Evolutionary conservation across 1,140 invertebrate genomes (phyloP).

Genomic region (Drosophila orena): DNA sequence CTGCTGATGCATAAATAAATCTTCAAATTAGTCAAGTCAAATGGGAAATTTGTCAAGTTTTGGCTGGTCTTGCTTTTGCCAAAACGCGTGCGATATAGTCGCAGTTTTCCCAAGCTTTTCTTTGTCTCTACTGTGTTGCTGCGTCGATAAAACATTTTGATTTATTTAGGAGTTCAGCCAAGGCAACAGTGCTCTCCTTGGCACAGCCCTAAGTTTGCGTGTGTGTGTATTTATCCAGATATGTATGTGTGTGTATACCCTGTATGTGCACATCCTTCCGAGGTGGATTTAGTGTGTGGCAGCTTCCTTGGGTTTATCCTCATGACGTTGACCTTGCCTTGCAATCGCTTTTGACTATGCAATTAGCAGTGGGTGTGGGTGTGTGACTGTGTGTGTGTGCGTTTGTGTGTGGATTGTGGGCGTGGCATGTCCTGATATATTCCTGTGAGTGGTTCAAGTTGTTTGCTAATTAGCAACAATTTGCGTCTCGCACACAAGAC

Average conservation of each 20-base stretch:
- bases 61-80: not conserved
- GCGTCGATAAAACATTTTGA: constrained; percentile 46
- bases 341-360: constrained; percentile 50
- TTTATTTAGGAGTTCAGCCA: constrained; percentile 50
- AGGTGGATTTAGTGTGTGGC: constrained; percentile 34
- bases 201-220: not conserved
- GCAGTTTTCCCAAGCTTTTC: constrained; percentile 25
- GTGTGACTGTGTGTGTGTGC: too few species aligned
- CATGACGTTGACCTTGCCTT: constrained; percentile 38
- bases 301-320: constrained; percentile 25
- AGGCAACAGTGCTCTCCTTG: constrained; percentile 30
- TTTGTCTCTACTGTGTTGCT: constrained; percentile 9
- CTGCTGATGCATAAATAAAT: constrained; percentile 51
- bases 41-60: constrained; percentile 45
- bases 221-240: constrained; percentile 1
- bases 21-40: constrained; percentile 56
- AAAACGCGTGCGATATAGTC: constrained; percentile 29
- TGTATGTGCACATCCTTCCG: constrained; percentile 2
- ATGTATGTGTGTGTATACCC: constrained; percentile 2
- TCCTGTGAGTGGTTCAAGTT: constrained; percentile 41
- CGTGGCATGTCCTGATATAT: constrained; percentile 28
- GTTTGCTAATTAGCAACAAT: constrained; percentile 65
- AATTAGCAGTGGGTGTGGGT: constrained; percentile 35
- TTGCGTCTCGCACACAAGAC: constrained; percentile 28
- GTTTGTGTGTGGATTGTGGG: constrained; percentile 11